A percentile compares a stretch with the other conserved stretches of the same genome.
Evolutionary conservation across 2,113 vertebrate genomes (phyloP).

Genomic region (Lates calcarifer): DNA sequence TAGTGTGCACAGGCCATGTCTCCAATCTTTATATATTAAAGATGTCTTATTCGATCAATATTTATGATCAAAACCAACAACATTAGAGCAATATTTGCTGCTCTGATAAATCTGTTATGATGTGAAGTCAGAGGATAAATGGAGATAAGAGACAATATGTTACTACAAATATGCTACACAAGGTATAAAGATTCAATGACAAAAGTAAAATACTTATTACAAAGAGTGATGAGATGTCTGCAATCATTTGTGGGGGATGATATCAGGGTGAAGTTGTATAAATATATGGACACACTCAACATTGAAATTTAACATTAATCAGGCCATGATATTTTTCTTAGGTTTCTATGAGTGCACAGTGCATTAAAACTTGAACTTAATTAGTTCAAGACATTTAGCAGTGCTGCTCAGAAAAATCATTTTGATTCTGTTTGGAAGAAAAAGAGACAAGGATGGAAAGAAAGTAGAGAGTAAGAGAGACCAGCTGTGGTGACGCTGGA

Average conservation of each 20-base stretch:
- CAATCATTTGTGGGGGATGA: neutral
- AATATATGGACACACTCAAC: neutral
- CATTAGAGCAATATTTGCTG: too few relatives aligned
- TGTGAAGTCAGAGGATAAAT: neutral
- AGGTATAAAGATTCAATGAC: neutral
- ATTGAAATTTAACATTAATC: neutral
- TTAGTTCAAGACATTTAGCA: conserved; percentile 44
- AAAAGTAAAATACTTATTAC: neutral
- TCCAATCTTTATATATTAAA: conserved; percentile 1
- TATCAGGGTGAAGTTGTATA: neutral
- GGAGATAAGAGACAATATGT: neutral
- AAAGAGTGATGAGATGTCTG: neutral
- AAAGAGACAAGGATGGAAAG: conserved; percentile 5
- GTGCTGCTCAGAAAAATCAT: conserved; percentile 24
- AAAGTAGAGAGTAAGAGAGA: conserved; percentile 1
- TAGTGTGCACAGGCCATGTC: neutral
- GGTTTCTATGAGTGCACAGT: neutral
- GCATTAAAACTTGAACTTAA: conserved; percentile 9
- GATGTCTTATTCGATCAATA: neutral
- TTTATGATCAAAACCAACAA: too few relatives aligned
- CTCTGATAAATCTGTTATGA: neutral
- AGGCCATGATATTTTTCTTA: neutral
- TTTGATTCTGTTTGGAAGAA: conserved; percentile 17
- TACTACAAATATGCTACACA: neutral
- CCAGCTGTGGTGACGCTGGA: conserved; percentile 32